Percentiles rank a stretch among this genome's conserved stretches.
Conservation (phyloP, 2,888 invertebrate genomes). For the Carabus problematicus region DNA sequence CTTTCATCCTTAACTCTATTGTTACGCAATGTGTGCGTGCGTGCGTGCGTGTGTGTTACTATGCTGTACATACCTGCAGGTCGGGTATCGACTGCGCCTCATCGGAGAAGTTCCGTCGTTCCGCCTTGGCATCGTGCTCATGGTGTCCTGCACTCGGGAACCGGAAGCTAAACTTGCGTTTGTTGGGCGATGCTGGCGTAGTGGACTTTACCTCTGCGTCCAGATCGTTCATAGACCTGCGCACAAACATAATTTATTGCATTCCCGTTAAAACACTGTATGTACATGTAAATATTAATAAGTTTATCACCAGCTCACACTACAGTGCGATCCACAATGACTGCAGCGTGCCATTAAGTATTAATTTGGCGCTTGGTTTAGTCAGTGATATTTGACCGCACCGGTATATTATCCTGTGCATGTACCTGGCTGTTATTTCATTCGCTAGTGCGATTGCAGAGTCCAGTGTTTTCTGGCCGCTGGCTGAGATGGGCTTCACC, state of each 20-base stretch:
- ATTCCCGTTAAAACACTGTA: too few relatives aligned
- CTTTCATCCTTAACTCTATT: too few relatives aligned
- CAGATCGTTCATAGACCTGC: constrained; percentile 69
- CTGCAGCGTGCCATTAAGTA: too few relatives aligned
- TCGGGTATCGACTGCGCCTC: constrained; percentile 86
- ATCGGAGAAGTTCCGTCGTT: constrained; percentile 88
- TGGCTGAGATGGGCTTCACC: constrained; percentile 92
- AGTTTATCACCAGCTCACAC: too few relatives aligned
- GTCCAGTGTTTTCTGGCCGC: constrained; percentile 89
- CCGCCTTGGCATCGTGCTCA: constrained; percentile 67
- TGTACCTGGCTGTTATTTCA: constrained; percentile 79
- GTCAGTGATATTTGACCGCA: too few relatives aligned
- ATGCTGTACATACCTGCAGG: constrained; percentile 74
- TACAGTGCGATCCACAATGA: too few relatives aligned
- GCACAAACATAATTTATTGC: neutral
- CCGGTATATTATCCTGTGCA: too few relatives aligned
- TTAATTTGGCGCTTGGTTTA: too few relatives aligned
- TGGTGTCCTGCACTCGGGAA: constrained; percentile 64
- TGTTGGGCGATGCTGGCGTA: constrained; percentile 70
- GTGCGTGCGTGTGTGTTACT: constrained; percentile 1
- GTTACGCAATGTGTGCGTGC: too few relatives aligned
- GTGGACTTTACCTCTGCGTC: constrained; percentile 63
- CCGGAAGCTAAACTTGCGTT: constrained; percentile 81
- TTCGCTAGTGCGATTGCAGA: constrained; percentile 93
- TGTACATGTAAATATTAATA: too few relatives aligned